A percentile compares a stretch with the other conserved stretches of the same genome.
Conservation (phyloP, 2,113 vertebrate species). For the Riparia riparia region DNA sequence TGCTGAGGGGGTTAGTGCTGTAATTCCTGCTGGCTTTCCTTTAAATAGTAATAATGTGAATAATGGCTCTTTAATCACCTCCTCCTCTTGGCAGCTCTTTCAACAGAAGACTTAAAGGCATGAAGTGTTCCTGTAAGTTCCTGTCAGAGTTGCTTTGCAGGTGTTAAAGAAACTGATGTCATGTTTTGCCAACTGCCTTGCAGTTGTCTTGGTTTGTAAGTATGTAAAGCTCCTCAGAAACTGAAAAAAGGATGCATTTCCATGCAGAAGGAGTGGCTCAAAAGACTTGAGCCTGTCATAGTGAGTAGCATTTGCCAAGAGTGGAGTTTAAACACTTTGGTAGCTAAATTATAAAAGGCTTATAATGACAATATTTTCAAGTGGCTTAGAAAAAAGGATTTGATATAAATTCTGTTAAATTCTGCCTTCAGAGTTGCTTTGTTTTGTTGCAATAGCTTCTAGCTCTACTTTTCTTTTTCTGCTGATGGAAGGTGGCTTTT, state of each 20-base stretch:
- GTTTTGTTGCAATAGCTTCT: background rate
- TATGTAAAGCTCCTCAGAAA: background rate
- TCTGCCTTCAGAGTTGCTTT: background rate
- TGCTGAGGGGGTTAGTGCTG: background rate
- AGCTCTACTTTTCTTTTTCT: background rate
- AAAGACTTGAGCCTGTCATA: background rate
- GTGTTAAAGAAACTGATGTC: background rate
- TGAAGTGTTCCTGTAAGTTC: background rate
- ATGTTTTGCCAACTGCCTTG: background rate
- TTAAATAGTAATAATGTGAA: conserved; percentile 6
- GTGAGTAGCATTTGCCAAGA: background rate
- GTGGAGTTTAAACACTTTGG: background rate
- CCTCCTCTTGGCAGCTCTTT: conserved; percentile 9
- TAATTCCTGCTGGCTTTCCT: background rate
- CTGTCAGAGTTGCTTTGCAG: background rate
- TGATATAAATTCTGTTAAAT: background rate
- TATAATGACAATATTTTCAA: background rate
- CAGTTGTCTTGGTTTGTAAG: background rate
- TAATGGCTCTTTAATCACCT: conserved; percentile 39
- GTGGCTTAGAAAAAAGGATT: background rate
- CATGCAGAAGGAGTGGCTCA: background rate
- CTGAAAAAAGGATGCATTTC: fast-evolving
- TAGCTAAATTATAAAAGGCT: background rate
- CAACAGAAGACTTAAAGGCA: background rate
- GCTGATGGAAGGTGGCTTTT: background rate